These are phyloP conservation scores for Nephrotoma appendiculata DNA, from an alignment of 2,888 invertebrate genomes.

Conservation along the genomic window DNA sequence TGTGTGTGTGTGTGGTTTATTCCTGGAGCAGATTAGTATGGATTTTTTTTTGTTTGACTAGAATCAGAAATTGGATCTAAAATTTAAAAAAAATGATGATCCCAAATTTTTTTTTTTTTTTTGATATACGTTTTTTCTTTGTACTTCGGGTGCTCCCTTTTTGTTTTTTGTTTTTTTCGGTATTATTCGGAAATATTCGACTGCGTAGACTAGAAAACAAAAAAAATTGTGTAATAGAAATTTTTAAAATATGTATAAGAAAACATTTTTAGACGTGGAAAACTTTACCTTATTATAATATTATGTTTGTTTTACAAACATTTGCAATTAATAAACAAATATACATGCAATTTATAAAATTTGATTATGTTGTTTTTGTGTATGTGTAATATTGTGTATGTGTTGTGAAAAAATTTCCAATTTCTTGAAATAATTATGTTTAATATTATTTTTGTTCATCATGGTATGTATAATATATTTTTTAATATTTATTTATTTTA, in stretches of 20 bases:
- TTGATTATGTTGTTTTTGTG: neutral
- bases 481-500: neutral
- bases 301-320: neutral
- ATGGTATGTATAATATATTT: neutral
- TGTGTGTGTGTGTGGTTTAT: neutral
- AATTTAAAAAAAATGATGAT: neutral
- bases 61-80: neutral
- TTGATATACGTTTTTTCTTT: slow-evolving; percentile 6
- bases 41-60: neutral
- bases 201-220: neutral
- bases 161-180: neutral
- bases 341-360: neutral
- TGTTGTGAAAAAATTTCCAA: neutral
- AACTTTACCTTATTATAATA: neutral
- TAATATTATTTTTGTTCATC: neutral
- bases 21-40: neutral
- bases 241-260: neutral
- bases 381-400: neutral
- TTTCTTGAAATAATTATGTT: neutral
- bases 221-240: neutral
- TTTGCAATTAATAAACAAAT: neutral
- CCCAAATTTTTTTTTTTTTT: neutral
- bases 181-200: neutral
- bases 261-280: neutral
- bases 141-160: slow-evolving; percentile 8